phyloP scores from a whole-genome alignment of 2,113 vertebrate species.

The Psittacus erithacus region DNA sequence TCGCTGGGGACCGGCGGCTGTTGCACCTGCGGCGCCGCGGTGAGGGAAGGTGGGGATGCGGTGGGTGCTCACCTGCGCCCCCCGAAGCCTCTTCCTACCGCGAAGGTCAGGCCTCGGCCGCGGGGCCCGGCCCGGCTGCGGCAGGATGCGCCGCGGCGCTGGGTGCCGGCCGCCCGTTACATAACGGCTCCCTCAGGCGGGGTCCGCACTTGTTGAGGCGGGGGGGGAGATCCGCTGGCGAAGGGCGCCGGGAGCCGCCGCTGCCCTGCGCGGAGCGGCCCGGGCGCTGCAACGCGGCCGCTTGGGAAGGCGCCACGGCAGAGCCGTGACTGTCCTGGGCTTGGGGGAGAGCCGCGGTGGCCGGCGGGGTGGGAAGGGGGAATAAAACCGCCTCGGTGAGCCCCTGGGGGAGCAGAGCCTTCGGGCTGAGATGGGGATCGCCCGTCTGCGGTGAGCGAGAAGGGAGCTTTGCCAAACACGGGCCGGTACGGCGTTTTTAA shows the following conservation, averaged over 20 bases:
- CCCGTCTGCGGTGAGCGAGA: not conserved
- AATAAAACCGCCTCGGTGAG: not conserved
- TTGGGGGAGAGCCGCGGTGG: not conserved
- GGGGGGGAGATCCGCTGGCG: no score
- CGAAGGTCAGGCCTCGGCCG: not conserved
- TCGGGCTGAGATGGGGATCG: not conserved
- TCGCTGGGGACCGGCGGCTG: not conserved
- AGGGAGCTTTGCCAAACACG: not conserved
- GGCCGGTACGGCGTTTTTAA: not conserved
- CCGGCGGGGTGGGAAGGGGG: not conserved
- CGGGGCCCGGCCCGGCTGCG: no score
- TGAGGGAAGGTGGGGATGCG: not conserved
- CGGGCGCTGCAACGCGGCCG: no score
- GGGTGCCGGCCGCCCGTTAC: not conserved
- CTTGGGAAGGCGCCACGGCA: not conserved
- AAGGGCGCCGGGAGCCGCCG: not conserved
- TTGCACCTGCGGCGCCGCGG: not conserved
- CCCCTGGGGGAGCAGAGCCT: not conserved
- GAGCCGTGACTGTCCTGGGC: not conserved
- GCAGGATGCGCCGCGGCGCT: not conserved
- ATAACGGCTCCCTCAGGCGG: not conserved
- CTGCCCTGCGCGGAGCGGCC: not conserved
- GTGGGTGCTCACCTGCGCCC: not conserved
- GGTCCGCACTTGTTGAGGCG: not conserved
- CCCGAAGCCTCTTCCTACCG: not conserved